Evolutionary conservation across 2,888 invertebrate species (phyloP), one percentile per base, ranked within the genome.

Genomic region (Argyresthia albistria): DNA sequence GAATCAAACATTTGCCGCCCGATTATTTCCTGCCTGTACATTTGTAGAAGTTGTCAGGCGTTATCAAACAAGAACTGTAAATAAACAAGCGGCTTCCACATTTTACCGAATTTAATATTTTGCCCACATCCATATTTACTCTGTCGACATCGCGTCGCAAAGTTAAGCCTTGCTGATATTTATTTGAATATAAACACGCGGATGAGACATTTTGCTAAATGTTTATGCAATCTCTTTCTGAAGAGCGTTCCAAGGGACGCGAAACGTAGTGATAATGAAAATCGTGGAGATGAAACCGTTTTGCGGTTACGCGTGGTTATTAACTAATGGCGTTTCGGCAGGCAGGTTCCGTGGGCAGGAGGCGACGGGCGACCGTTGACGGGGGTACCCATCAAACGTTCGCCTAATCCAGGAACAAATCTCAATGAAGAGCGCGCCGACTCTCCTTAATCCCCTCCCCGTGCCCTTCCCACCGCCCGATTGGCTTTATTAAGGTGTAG

Each of bases 401-500:
- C 67, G 74, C 75, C 76, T 84, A 86, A 87, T 84, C 83, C 84
- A 74, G 73, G 82, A 83, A 87, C 86, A 86, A 87, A 87, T 87
- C 87, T 86, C 86, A 86, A 87, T 86, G 86, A 84, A 82, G 80
- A 83, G 80, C 76, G 79, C 73, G 76, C 62, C 57, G 76, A 71
- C 65, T 59, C 64, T 65, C 63, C 64, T 51, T 63, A 63, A 62
- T 60, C 63, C 57, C 58, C 57, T 55, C 59, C 62, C 63, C 65
- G 57, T 58, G 64, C 64, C 64, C 71, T 63, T 66, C 59, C 64
- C 67, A 69, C 64, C 61, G 67, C 76, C 75, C 80, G 77, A 84
- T 87, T 86, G 86, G 80, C 86, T 84, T 86, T 87, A 87, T 87
- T 87, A 87, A 86, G 86, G 86, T 84, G 82, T 82, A 84, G 83